phyloP scores from a whole-genome alignment of 2,797 vertebrate genomes.

The Poeciliopsis gracilis region DNA sequence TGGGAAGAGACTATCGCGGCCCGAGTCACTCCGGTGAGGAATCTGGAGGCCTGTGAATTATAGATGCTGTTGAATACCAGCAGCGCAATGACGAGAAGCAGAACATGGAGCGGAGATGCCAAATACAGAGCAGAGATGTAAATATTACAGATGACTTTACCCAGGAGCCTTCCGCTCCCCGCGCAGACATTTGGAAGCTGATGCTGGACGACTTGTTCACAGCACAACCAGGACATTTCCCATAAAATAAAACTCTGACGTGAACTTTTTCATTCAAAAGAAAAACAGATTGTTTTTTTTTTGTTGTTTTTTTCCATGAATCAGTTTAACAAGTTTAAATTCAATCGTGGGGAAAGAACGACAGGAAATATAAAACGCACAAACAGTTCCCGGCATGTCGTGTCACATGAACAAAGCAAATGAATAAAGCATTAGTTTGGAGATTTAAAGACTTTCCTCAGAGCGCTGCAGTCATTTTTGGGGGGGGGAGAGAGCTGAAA shows the following conservation, averaged over 20 bases:
- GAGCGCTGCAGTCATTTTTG: not conserved
- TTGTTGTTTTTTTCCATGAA: not conserved
- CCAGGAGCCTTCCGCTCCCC: not conserved
- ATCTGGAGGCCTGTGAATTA: conserved; percentile 41
- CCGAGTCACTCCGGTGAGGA: conserved; percentile 46
- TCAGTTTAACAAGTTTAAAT: not conserved
- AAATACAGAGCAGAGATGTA: not conserved
- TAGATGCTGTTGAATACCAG: conserved; percentile 40
- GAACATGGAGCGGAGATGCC: conserved; percentile 6
- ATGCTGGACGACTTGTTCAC: not conserved
- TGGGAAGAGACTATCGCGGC: conserved; percentile 38
- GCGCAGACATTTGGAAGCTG: not conserved
- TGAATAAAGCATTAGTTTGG: not conserved
- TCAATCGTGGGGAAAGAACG: not conserved
- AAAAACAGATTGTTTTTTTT: too few relatives aligned
- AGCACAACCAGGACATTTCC: not conserved
- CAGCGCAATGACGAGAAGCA: conserved; percentile 31
- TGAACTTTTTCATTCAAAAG: not conserved
- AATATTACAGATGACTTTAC: not conserved
- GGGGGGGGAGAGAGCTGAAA: not conserved
- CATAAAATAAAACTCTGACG: not conserved
- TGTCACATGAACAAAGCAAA: too few relatives aligned
- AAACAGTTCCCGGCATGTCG: not conserved
- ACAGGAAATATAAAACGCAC: not conserved
- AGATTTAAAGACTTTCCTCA: not conserved